phyloP scores from a whole-genome alignment of 1,140 invertebrate species.

The Choristoneura fumiferana region DNA sequence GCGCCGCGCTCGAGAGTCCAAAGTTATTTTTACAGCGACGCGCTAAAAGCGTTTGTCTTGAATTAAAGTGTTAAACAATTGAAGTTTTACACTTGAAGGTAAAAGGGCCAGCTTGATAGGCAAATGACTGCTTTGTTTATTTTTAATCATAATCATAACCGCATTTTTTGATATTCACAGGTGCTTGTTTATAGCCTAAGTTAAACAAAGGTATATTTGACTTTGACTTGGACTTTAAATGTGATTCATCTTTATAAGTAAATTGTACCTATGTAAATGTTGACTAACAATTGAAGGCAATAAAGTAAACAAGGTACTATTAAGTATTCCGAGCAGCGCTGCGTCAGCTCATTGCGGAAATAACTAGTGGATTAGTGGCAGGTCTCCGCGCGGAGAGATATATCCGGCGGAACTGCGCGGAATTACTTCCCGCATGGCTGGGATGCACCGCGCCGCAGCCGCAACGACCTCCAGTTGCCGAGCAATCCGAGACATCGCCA shows the following conservation, averaged over 20 bases:
- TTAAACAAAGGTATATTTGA: too few species aligned
- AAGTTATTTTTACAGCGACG: slow-evolving; percentile 59
- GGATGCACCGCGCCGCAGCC: too few species aligned
- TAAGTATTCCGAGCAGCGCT: slow-evolving; percentile 59
- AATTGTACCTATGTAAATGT: background rate
- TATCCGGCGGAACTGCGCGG: slow-evolving; percentile 66
- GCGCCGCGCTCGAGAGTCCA: slow-evolving; percentile 40
- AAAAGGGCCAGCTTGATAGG: too few species aligned
- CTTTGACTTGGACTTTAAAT: too few species aligned
- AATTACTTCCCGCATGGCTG: slow-evolving; percentile 63
- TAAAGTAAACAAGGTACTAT: slow-evolving; percentile 48
- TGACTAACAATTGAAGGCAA: background rate
- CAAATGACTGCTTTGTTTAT: too few species aligned
- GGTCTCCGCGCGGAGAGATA: slow-evolving; percentile 58
- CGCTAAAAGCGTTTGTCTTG: slow-evolving; percentile 73
- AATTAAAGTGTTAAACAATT: slow-evolving; percentile 69
- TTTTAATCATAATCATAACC: too few species aligned
- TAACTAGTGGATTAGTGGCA: slow-evolving; percentile 71
- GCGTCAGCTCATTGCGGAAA: slow-evolving; percentile 67
- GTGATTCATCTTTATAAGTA: too few species aligned
- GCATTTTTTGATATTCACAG: too few species aligned
- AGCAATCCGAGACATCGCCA: too few species aligned
- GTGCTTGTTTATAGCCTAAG: too few species aligned
- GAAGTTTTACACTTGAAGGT: slow-evolving; percentile 51
- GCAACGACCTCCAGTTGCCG: too few species aligned